A percentile compares a stretch with the other conserved stretches of the same genome.
These are phyloP conservation scores for Dicycla oo DNA, from an alignment of 2,888 invertebrate genomes.

Conservation along the genomic window DNA sequence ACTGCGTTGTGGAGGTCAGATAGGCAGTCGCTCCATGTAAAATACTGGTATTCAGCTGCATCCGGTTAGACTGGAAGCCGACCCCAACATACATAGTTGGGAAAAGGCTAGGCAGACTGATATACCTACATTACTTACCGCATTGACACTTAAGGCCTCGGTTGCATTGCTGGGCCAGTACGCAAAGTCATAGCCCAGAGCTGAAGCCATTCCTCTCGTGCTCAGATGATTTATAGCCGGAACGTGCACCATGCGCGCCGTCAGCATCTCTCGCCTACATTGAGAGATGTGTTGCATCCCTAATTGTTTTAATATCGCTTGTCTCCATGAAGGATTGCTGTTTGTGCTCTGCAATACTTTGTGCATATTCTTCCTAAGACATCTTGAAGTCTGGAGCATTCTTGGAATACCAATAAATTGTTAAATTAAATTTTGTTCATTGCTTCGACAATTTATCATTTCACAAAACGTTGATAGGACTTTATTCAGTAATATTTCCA, in stretches of 20 bases:
- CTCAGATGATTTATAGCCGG: conserved; percentile 77
- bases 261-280: conserved; percentile 53
- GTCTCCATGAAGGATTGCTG: conserved; percentile 15
- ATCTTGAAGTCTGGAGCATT: too few species aligned
- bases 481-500: background rate
- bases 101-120: too few species aligned
- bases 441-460: too few species aligned
- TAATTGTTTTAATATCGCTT: conserved; percentile 52
- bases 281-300: conserved; percentile 60
- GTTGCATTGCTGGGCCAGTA: conserved; percentile 52
- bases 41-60: too few species aligned
- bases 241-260: conserved; percentile 71
- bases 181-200: conserved; percentile 57
- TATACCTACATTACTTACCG: too few species aligned
- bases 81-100: too few species aligned
- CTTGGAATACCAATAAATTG: too few species aligned
- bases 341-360: background rate
- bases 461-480: too few species aligned
- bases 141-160: background rate
- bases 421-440: too few species aligned
- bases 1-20: too few species aligned
- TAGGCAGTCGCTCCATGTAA: too few species aligned
- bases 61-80: too few species aligned
- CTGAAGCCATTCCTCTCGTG: conserved; percentile 57
- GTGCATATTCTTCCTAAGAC: background rate